Conservation (phyloP, 2,113 vertebrate genomes). For the Alectura lathami region DNA sequence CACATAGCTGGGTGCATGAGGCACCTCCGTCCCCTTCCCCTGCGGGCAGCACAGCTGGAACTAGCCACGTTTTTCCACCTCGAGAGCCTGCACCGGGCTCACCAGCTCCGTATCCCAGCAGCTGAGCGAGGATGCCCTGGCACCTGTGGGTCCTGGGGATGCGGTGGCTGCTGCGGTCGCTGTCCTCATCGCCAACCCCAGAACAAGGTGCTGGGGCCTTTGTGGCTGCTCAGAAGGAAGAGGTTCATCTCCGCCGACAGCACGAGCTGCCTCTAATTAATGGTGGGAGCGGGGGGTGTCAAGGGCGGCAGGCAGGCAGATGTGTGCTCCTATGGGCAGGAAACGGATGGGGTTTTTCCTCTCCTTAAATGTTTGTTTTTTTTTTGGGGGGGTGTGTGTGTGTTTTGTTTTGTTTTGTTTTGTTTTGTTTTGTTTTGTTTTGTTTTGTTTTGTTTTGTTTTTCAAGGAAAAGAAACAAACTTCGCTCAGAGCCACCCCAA, state of each 20-base stretch:
- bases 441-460: neutral
- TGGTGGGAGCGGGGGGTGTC: neutral
- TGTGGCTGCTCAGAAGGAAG: neutral
- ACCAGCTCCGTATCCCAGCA: neutral
- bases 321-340: neutral
- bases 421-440: neutral
- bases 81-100: too few species aligned
- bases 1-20: too few species aligned
- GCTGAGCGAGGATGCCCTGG: accelerated
- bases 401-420: neutral
- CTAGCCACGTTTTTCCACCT: accelerated
- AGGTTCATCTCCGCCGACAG: neutral
- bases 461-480: neutral
- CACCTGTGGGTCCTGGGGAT: accelerated
- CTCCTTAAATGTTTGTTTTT: accelerated
- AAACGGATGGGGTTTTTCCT: neutral
- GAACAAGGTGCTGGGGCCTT: neutral
- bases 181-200: neutral
- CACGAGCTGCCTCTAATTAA: neutral
- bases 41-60: neutral
- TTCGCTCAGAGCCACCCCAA: accelerated
- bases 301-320: neutral
- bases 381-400: too few species aligned
- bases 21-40: neutral
- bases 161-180: neutral